These are phyloP conservation scores for Setipinna tenuifilis DNA, from an alignment of 2,797 vertebrate genomes.

Conservation along the genomic window DNA sequence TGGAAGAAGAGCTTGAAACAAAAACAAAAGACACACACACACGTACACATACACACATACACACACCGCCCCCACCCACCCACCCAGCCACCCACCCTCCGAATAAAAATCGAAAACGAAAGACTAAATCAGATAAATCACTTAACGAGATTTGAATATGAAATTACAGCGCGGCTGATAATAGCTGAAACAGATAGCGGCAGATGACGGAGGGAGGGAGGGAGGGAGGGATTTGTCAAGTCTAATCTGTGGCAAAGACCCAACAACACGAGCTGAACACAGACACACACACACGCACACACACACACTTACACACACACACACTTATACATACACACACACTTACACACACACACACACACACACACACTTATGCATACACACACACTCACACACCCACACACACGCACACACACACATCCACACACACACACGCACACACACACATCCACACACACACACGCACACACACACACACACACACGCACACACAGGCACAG, in stretches of 20 bases:
- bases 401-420: not conserved
- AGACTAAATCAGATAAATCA: slow-evolving; percentile 67
- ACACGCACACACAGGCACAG: slow-evolving; percentile 1
- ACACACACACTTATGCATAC: too few relatives aligned
- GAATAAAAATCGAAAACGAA: slow-evolving; percentile 56
- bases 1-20: slow-evolving; percentile 54
- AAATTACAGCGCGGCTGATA: slow-evolving; percentile 60
- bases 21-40: slow-evolving; percentile 40
- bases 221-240: slow-evolving; percentile 37
- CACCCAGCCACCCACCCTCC: not conserved
- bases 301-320: not conserved
- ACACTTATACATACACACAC: not conserved
- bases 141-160: slow-evolving; percentile 67
- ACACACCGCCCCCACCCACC: slow-evolving; percentile 19
- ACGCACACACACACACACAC: not conserved
- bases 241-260: slow-evolving; percentile 34
- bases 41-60: not conserved
- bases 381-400: not conserved
- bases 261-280: not conserved
- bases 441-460: too few relatives aligned
- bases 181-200: slow-evolving; percentile 61
- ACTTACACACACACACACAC: not conserved
- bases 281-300: not conserved
- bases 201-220: slow-evolving; percentile 45
- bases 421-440: too few relatives aligned